Percentiles rank a stretch among this genome's conserved stretches.
Conservation (phyloP, 2,113 vertebrate species). For the Nannospalax galili region DNA sequence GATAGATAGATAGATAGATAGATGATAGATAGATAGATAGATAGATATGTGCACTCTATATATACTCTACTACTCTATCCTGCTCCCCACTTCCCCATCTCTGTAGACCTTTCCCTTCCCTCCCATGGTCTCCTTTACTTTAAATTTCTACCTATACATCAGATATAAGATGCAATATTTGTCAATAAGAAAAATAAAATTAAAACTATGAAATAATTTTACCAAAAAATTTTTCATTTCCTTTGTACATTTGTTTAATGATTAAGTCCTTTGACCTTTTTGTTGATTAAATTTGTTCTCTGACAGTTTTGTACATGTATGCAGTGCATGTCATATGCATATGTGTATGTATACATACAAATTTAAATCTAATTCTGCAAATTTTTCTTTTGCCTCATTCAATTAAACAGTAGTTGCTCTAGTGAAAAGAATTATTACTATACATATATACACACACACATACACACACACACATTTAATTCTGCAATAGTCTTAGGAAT, state of each 20-base stretch:
- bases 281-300: neutral
- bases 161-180: neutral
- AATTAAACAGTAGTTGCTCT: slow-evolving; percentile 10
- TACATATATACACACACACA: too few relatives aligned
- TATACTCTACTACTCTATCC: neutral
- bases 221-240: neutral
- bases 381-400: neutral
- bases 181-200: neutral
- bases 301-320: neutral
- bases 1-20: too few relatives aligned
- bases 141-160: neutral
- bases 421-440: slow-evolving; percentile 3
- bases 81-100: neutral
- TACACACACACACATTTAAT: too few relatives aligned
- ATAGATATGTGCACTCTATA: too few relatives aligned
- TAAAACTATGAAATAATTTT: neutral
- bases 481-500: neutral
- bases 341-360: too few relatives aligned
- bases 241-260: neutral
- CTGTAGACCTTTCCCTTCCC: too few relatives aligned
- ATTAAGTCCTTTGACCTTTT: neutral
- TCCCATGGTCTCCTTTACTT: neutral
- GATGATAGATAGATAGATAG: too few relatives aligned
- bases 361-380: neutral
- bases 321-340: too few relatives aligned